Evolutionary conservation across 2,113 vertebrate species (phyloP), one percentile per base, ranked within the genome.

Genomic region (Melanerpes formicivorus): DNA sequence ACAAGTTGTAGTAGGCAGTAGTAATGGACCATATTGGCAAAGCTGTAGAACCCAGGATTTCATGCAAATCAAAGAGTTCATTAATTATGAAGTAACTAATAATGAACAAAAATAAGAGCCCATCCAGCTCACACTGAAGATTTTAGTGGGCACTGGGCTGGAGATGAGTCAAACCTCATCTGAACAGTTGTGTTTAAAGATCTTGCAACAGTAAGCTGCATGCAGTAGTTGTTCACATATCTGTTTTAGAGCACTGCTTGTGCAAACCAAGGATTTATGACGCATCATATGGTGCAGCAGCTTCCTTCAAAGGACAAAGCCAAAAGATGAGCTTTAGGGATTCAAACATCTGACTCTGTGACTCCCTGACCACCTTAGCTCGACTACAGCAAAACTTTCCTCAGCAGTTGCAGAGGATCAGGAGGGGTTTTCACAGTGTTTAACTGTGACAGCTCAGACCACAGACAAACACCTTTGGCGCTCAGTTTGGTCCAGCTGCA

Each of bases 1-100:
- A 95, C 75, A 56, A 75, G 88, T 94, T 96, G 95, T 96, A 69
- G 63, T 97, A 95, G 95, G 93, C 96, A 96, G 94, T 95, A 93
- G 92, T 79, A 48, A 95, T 23, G 37, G 86, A 95, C 96, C 95
- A 92, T 80, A 56, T 79, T 94, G 95, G 95, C 96, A 95, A 95
- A 95, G 93, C 80, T 90, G 91, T 84, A 93, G 91, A 93, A 95
- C 85, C 76, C 94, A 93, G 74, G 70, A 91, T 75, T 87, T 76
- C 71, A 86, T 59, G 79, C 91, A 90, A 81, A 91, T 70, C 55
- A 78, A 63, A 75, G 58, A 42, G 32, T 60, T 76, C 23, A 54
- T 64, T 72, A 80, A 29, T 65, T 37, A 13, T 4, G 13, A 76
- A 83, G 42, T 48, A 79, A 71, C 8, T 7, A 40, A 48, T 48